phyloP scores from a whole-genome alignment of 1,140 invertebrate genomes.

The Conopomorpha cramerella region DNA sequence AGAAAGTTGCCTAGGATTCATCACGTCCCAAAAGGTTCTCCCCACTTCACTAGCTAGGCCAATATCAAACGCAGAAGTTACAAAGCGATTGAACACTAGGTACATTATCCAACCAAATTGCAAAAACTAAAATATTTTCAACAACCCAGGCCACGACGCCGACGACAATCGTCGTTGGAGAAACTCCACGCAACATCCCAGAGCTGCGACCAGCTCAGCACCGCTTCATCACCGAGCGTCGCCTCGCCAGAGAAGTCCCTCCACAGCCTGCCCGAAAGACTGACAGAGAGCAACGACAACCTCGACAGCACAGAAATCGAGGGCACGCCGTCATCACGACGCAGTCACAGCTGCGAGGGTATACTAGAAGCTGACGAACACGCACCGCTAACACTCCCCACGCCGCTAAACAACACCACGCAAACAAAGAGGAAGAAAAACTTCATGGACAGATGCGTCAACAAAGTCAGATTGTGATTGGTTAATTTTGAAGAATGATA shows the following conservation, averaged over 20 bases:
- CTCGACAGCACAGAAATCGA: conserved; percentile 16
- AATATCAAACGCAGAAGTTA: too few relatives aligned
- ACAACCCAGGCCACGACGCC: conserved; percentile 45
- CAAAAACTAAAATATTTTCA: too few relatives aligned
- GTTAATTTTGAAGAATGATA: conserved; percentile 15
- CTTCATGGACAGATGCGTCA: conserved; percentile 79
- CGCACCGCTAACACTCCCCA: too few relatives aligned
- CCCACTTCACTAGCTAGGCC: too few relatives aligned
- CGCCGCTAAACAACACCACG: conserved; percentile 41
- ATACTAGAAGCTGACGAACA: conserved; percentile 43
- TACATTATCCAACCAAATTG: too few relatives aligned
- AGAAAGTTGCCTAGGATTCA: too few relatives aligned
- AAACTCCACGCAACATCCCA: conserved; percentile 28
- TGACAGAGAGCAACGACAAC: conserved; percentile 41
- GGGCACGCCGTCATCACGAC: conserved; percentile 24
- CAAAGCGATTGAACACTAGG: too few relatives aligned
- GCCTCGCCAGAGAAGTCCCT: conserved; percentile 39
- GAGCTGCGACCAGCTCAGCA: conserved; percentile 69
- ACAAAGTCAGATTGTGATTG: conserved; percentile 74
- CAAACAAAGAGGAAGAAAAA: conserved; percentile 68
- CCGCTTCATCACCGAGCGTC: conserved; percentile 29
- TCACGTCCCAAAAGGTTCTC: too few relatives aligned
- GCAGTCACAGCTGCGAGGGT: conserved; percentile 50
- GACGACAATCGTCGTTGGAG: conserved; percentile 39
- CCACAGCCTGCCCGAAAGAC: conserved; percentile 36